Base-by-base conservation (phyloP, 1,140 invertebrate species). In the Triops cancriformis region DNA sequence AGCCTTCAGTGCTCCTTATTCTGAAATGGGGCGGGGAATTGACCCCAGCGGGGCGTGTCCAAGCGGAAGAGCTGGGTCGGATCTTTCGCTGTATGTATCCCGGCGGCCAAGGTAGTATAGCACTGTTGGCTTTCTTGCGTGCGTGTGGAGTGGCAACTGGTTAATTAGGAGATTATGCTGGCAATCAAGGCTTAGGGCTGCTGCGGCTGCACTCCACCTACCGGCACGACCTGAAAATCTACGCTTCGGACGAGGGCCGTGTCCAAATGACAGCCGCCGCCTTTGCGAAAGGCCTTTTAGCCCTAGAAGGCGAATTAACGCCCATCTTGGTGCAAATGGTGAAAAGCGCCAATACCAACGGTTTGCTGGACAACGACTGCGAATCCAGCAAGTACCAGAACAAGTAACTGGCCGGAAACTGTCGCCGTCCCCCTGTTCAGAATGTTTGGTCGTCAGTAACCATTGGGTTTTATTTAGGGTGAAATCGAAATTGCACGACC, bases 251-350 rank as follows among this genome's bases (percentile, higher is more conserved):
- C 85, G 98, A 99, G 85, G 98, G 98, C 1, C 87, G 98, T 75
- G 98, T 99, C 1, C 98, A 99, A 86, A 99, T 99, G 97, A 99
- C 98, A 0, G 98, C 98, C 0, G 98, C 98, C 14, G 98, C 98
- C 12, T 99, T 99, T 86, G 96, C 98, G 1, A 99, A 99, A 87
- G 97, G 98, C 12, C 85, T 99, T 27, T 85, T 99, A 0, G 98
- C 98, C 0, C 84, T 99, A 43, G 98, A 99, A 86, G 98, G 98
- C 11, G 97, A 99, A 85, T 86, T 99, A 3, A 98, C 98, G 0
- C 98, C 98, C 0, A 99, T 99, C 84, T 86, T 99, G 18, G 97
- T 99, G 14, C 98, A 99, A 86, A 99, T 99, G 98, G 98, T 99
- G 1, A 99, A 99, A 85, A 97, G 94, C 82, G 97, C 97, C 1